Conservation (phyloP, 1,140 invertebrate genomes). For the Halesus radiatus region DNA sequence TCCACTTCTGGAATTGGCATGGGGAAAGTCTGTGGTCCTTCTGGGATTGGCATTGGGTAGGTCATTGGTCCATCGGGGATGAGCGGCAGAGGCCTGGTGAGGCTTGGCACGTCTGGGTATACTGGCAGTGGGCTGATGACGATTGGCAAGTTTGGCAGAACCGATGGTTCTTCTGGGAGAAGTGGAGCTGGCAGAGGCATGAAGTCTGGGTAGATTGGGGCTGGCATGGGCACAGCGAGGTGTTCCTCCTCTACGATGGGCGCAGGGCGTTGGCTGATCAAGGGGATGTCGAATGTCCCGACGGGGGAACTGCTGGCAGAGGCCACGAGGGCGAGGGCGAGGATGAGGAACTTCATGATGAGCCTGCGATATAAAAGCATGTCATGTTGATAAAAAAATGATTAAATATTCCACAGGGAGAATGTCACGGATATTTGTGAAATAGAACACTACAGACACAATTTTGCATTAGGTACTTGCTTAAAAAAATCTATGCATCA, state of each 20-base stretch:
- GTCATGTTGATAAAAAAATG: no score
- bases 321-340: slow-evolving; percentile 27
- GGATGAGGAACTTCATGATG: slow-evolving; percentile 35
- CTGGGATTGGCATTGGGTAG: background rate
- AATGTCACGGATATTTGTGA: no score
- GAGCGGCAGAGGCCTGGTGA: no score
- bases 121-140: slow-evolving; percentile 21
- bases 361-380: background rate
- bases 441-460: no score
- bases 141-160: slow-evolving; percentile 5
- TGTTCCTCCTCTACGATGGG: slow-evolving; percentile 1
- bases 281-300: slow-evolving; percentile 9
- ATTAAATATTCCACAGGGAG: no score
- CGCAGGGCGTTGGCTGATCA: background rate
- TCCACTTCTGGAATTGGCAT: slow-evolving; percentile 8
- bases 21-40: background rate
- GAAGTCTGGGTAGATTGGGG: background rate
- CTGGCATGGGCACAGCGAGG: background rate
- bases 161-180: background rate
- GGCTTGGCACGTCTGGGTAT: background rate
- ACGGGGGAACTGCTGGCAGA: background rate
- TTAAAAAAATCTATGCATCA: no score
- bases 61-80: background rate
- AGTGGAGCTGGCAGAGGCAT: background rate
- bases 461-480: no score